These are phyloP conservation scores for Drosophila lutescens DNA, from an alignment of 2,888 invertebrate genomes.

Conservation along the genomic window DNA sequence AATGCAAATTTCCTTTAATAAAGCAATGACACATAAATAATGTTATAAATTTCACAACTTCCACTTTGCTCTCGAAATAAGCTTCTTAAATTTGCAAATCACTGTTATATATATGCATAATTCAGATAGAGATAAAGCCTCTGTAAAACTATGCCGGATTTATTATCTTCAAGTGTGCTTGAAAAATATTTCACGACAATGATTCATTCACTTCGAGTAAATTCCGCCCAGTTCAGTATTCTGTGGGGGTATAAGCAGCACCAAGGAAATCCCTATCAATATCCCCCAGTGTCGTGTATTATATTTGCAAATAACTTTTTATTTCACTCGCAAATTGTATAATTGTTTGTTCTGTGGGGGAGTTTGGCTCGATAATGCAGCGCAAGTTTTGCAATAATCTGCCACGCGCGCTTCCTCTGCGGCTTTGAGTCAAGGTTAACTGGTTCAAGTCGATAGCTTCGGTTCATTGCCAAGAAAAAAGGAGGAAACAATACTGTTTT, in stretches of 20 bases:
- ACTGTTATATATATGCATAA: constrained; percentile 10
- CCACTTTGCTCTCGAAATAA: background rate
- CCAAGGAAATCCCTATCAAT: constrained; percentile 18
- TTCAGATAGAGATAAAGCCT: constrained; percentile 5
- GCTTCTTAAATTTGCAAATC: constrained; percentile 19
- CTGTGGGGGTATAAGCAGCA: constrained; percentile 3
- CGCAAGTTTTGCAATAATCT: constrained; percentile 32
- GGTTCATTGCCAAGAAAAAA: constrained; percentile 20
- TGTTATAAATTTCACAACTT: constrained; percentile 8
- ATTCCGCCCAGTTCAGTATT: background rate
- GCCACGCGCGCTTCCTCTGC: constrained; percentile 31
- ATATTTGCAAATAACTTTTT: constrained; percentile 10
- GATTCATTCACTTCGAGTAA: constrained; percentile 13
- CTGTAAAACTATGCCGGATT: constrained; percentile 5
- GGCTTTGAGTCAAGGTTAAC: constrained; percentile 28
- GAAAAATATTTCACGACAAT: background rate
- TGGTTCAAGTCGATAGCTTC: constrained; percentile 11
- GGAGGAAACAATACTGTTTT: constrained; percentile 18
- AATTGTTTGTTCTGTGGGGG: constrained; percentile 25
- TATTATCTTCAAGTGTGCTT: constrained; percentile 18
- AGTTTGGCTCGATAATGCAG: constrained; percentile 23
- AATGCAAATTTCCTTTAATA: too few relatives aligned
- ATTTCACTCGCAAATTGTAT: constrained; percentile 22
- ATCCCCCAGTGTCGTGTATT: constrained; percentile 6
- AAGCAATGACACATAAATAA: background rate